Conservation (phyloP, 1,140 invertebrate genomes). For the Ectropis grisescens region DNA sequence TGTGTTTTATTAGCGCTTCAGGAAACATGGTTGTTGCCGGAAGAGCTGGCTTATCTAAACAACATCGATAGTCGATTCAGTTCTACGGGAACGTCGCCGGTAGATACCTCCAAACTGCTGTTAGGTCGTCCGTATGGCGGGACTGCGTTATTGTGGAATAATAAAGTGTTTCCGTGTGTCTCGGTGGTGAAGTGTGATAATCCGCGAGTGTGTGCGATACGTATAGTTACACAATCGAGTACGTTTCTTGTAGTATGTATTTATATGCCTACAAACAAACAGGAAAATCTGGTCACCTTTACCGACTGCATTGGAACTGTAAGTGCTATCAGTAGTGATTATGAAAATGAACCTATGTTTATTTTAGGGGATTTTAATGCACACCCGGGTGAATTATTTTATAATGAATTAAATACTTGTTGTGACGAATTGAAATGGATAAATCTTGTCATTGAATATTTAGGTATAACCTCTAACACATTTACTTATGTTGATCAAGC, state of each 20-base stretch:
- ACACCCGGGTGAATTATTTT: too few relatives aligned
- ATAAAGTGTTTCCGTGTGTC: constrained; percentile 6
- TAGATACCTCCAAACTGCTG: constrained; percentile 3
- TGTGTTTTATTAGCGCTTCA: constrained; percentile 7
- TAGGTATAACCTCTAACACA: neutral
- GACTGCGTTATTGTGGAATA: constrained; percentile 6
- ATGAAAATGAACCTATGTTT: neutral
- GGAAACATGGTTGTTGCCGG: constrained; percentile 9
- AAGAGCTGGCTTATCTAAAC: constrained; percentile 7
- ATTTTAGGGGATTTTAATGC: too few relatives aligned
- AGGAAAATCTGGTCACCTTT: too few relatives aligned
- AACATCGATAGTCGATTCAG: constrained; percentile 4
- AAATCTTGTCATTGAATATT: constrained; percentile 2
- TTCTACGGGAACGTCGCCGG: constrained; percentile 4
- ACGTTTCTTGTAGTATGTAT: too few relatives aligned
- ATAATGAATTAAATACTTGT: too few relatives aligned
- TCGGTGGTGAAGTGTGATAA: constrained; percentile 5
- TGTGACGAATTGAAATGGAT: constrained; percentile 5
- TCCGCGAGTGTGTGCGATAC: constrained; percentile 5
- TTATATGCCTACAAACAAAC: too few relatives aligned
- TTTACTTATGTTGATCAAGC: constrained; percentile 2
- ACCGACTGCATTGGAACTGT: constrained; percentile 5
- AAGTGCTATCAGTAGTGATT: neutral
- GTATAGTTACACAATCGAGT: neutral
- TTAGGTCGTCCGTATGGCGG: constrained; percentile 7